These are phyloP conservation scores for Misgurnus mizolepis DNA, from an alignment of 2,113 vertebrate species.

Conservation along the genomic window DNA sequence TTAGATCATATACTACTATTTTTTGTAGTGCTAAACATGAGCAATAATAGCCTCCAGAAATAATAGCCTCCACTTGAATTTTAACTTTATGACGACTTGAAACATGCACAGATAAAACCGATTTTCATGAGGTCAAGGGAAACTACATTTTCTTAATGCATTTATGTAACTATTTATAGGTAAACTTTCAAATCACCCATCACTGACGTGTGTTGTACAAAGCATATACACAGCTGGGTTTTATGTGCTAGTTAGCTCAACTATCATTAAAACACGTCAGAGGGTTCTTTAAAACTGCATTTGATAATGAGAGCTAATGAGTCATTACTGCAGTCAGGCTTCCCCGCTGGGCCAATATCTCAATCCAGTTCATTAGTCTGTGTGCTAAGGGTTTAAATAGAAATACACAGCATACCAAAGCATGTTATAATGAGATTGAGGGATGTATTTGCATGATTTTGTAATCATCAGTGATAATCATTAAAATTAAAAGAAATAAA, in stretches of 20 bases:
- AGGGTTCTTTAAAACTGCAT: constrained; percentile 30
- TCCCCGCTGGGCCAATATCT: constrained; percentile 26
- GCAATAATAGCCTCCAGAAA: not conserved
- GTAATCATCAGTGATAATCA: no score
- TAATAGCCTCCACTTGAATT: no score
- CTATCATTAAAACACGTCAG: constrained; percentile 1
- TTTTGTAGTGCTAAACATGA: not conserved
- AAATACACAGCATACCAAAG: not conserved
- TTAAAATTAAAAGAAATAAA: no score
- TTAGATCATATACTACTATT: no score
- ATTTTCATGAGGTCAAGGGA: no score
- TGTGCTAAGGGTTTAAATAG: not conserved
- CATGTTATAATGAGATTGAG: not conserved
- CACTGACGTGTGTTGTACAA: no score
- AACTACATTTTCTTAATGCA: no score
- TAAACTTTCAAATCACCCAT: not conserved
- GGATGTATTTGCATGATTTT: no score
- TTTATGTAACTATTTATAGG: no score
- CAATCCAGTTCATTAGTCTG: constrained; percentile 14
- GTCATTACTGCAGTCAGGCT: constrained; percentile 42
- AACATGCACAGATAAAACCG: no score
- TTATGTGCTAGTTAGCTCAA: not conserved
- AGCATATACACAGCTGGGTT: not conserved
- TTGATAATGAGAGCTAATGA: constrained; percentile 52
- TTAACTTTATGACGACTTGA: no score